Conservation (phyloP, 2,888 invertebrate species). For the Apodemia mormo region DNA sequence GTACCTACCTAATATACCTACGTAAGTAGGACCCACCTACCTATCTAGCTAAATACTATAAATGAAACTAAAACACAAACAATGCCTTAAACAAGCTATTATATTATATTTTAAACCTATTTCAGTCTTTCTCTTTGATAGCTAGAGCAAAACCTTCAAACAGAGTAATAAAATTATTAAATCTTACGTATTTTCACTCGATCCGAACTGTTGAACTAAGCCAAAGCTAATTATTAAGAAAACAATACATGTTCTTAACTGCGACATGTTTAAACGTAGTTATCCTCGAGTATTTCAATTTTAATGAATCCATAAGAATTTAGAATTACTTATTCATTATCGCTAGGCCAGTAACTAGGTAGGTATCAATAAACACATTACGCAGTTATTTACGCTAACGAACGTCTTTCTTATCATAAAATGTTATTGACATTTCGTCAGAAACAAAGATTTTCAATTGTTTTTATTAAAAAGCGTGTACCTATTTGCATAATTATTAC, state of each 20-base stretch:
- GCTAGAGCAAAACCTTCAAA: too few relatives aligned
- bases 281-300: neutral
- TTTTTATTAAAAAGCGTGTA: neutral
- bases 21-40: too few relatives aligned
- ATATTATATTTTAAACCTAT: too few relatives aligned
- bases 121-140: too few relatives aligned
- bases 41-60: too few relatives aligned
- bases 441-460: constrained; percentile 22
- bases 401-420: constrained; percentile 61
- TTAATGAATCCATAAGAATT: constrained; percentile 20
- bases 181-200: neutral
- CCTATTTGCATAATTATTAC: too few relatives aligned
- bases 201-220: neutral
- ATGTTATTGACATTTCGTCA: constrained; percentile 59
- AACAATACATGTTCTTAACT: constrained; percentile 18
- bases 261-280: constrained; percentile 1
- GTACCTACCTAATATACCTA: too few relatives aligned
- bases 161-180: too few relatives aligned
- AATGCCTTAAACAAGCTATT: too few relatives aligned
- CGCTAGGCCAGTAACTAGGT: constrained; percentile 15
- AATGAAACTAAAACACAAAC: too few relatives aligned
- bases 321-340: constrained; percentile 26
- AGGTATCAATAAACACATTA: constrained; percentile 34
- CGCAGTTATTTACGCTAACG: constrained; percentile 41
- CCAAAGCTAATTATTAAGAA: neutral